These are phyloP conservation scores for Lepus timidus DNA, from an alignment of 2,113 vertebrate genomes.

Conservation along the genomic window DNA sequence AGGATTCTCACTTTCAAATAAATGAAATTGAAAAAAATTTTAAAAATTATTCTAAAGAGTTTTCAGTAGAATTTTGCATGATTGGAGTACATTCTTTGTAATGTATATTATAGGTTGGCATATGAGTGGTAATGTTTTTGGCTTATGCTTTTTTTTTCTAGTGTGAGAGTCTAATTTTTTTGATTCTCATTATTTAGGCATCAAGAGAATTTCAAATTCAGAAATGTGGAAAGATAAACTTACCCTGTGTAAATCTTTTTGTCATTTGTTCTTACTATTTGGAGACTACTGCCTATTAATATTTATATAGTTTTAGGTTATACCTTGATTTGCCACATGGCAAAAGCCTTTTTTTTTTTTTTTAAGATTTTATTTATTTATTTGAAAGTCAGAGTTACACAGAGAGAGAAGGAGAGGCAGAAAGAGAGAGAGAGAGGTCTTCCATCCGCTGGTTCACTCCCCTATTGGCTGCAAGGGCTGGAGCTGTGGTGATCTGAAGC, in stretches of 20 bases:
- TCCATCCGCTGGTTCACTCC: too few relatives aligned
- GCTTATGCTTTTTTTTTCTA: neutral
- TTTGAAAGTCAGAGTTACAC: too few relatives aligned
- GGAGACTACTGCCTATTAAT: neutral
- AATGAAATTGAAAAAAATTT: too few relatives aligned
- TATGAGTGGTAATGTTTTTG: conserved; percentile 33
- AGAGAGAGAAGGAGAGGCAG: too few relatives aligned
- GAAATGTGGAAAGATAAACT: conserved; percentile 37
- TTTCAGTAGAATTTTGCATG: conserved; percentile 47
- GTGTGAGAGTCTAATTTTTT: conserved; percentile 1
- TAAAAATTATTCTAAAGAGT: conserved; percentile 12
- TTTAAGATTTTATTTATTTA: too few relatives aligned
- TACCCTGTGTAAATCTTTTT: neutral
- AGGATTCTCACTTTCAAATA: too few relatives aligned
- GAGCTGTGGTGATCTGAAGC: too few relatives aligned
- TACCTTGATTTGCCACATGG: neutral
- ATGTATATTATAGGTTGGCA: neutral
- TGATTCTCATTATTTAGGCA: neutral
- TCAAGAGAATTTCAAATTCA: conserved; percentile 30
- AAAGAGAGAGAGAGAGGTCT: too few relatives aligned
- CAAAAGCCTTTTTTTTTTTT: neutral
- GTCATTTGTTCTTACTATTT: conserved; percentile 14
- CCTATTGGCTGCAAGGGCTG: too few relatives aligned
- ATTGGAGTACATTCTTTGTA: neutral
- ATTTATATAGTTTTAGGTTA: conserved; percentile 43